Percentiles rank a stretch among this genome's conserved stretches.
These are phyloP conservation scores for Anhinga anhinga DNA, from an alignment of 2,113 vertebrate genomes.

Conservation along the genomic window DNA sequence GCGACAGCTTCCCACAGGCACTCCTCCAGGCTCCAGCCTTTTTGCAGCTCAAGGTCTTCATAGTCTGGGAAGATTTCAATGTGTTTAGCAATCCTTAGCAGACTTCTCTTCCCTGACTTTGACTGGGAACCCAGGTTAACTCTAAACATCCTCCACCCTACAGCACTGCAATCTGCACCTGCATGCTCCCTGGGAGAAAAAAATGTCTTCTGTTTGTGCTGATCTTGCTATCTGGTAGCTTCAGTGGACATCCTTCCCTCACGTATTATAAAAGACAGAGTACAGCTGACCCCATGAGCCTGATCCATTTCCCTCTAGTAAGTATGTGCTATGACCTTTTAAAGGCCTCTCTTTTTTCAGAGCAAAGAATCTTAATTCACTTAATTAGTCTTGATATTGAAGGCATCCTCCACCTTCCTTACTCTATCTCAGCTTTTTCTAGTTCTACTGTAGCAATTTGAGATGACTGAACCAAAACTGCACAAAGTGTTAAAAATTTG, in stretches of 20 bases:
- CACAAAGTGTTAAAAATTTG: background rate
- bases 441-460: background rate
- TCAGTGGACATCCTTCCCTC: background rate
- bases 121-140: background rate
- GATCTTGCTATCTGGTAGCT: background rate
- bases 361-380: background rate
- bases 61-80: background rate
- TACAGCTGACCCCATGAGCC: background rate
- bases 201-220: fast-evolving
- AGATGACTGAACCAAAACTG: background rate
- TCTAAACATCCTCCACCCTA: background rate
- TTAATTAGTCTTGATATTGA: background rate
- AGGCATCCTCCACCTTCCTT: background rate
- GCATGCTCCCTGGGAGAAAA: background rate
- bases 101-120: background rate
- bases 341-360: background rate
- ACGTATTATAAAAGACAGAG: fast-evolving
- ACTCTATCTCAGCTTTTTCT: background rate
- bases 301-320: background rate
- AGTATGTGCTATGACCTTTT: background rate
- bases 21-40: background rate
- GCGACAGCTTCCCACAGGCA: background rate
- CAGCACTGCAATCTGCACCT: background rate
- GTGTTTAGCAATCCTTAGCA: background rate
- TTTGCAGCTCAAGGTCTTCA: background rate